Evolutionary conservation across 2,888 invertebrate genomes (phyloP), one percentile per base, ranked within the genome.

Genomic region (Phyto melanocephala): DNA sequence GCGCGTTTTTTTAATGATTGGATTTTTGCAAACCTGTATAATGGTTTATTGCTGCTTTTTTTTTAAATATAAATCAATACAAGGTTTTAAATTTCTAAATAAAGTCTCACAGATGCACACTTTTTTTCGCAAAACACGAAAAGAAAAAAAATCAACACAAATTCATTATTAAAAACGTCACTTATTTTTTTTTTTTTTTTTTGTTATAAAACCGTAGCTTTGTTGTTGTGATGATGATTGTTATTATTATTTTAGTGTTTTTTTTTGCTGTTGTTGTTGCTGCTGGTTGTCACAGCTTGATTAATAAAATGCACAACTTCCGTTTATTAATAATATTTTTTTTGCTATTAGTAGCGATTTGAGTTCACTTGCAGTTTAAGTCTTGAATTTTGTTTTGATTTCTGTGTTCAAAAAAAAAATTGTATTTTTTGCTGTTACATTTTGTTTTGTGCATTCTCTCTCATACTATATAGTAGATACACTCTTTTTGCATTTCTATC

Each of bases 221-320:
- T 60, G 58, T 40, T 74, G 35, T 75, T 50, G 24, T 78, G 65
- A 33, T 75, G 62, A 56, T 67, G 72, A 54, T 77, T 63, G 40
- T 75, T 71, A 58, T 75, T 60, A 11, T 77, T 78, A 50, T 78
- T 72, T 40, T n/a, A n/a, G n/a, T n/a, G n/a, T n/a, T n/a, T n/a
- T n/a, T n/a, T n/a, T n/a, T 67, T 63, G 28, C 63, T 80, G 20
- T 60, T 71, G 45, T 71, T 76, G 40, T 60, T 71, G 58, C 22
- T 42, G 60, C 60, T 68, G 76, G 50, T 81, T 82, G 82, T 82
- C 82, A 82, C 78, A 82, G 81, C 77, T 86, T 88, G 87, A 89
- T 89, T 89, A 89, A 89, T 88, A 89, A 89, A 89, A 89, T 89
- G 89, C 88, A 88, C 89, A 88, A 89, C 89, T 89, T 89, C 88